Base-by-base conservation (phyloP, 2,113 vertebrate species). In the Motacilla alba region DNA sequence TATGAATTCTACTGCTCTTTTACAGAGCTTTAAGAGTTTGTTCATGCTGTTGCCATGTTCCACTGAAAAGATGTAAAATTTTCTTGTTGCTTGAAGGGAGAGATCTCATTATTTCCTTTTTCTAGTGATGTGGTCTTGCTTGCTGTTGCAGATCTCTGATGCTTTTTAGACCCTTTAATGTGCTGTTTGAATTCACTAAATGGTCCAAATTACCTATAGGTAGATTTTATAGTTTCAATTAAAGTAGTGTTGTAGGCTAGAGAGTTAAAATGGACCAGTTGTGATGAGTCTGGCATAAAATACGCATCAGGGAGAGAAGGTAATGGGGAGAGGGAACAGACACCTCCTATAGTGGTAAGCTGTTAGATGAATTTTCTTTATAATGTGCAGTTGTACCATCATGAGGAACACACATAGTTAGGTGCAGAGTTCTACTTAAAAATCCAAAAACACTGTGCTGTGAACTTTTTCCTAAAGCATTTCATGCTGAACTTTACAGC, bases 371-470 rank as follows among this genome's bases (percentile, higher is more conserved):
- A 9, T 77, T 69, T 52, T 7, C 72, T 73, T 84, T 33, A 15
- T 59, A 11, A 27, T 44, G 30, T 76, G 33, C 9, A 56, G 35
- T 64, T 39, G 7, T 39, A 30, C 16, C 15, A 13, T 77, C 6
- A 8, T 13, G 28, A 77, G 43, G n/a, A 83, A 19, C 24, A 28
- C 2, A 4, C 5, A 1, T 7, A 44, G 30, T 35, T 60, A 63
- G 15, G 6, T 66, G 30, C 23, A 39, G 47, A 81, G 19, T 69
- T 17, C 59, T 74, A 3, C 3, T 37, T 55, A 41, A 50, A 41
- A 28, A 2, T 21, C 23, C 17, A 7, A 6, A 16, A 67, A 12
- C 24, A 5, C 10, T 0, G 2, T 7, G 3, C 19, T 43, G 13
- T 79, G n/a, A 59, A 33, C 23, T 60, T 73, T 35, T 68, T 43